Percentiles rank a stretch among this genome's conserved stretches.
phyloP scores from a whole-genome alignment of 2,888 invertebrate species.

The Ypsolopha scabrella region DNA sequence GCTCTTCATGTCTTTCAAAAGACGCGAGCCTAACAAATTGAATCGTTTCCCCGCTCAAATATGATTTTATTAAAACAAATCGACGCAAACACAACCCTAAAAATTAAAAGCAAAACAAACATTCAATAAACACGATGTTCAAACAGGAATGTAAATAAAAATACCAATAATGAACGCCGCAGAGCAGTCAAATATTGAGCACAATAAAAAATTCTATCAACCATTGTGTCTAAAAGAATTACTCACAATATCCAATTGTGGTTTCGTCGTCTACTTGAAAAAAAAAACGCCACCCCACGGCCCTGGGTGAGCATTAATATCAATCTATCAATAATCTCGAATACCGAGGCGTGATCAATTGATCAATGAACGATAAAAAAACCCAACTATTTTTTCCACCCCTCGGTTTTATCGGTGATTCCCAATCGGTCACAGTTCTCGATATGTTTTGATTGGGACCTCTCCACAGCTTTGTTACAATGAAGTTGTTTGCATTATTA shows the following conservation, averaged over 20 bases:
- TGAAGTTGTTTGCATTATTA: slow-evolving; percentile 6
- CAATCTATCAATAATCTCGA: slow-evolving; percentile 65
- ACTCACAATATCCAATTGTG: slow-evolving; percentile 58
- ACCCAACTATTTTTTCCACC: slow-evolving; percentile 36
- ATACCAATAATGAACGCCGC: slow-evolving; percentile 30
- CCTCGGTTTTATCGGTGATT: slow-evolving; percentile 41
- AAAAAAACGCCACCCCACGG: slow-evolving; percentile 53
- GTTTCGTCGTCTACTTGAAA: slow-evolving; percentile 45
- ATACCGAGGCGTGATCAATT: slow-evolving; percentile 61
- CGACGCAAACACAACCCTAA: slow-evolving; percentile 4
- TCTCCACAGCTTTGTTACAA: slow-evolving; percentile 13
- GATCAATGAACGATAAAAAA: slow-evolving; percentile 54
- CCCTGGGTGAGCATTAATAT: slow-evolving; percentile 43
- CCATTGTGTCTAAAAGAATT: slow-evolving; percentile 44
- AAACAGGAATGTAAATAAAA: slow-evolving; percentile 24
- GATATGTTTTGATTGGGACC: slow-evolving; percentile 41
- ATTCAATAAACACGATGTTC: slow-evolving; percentile 20
- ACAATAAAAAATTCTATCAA: slow-evolving; percentile 19
- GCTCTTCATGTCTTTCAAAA: neutral
- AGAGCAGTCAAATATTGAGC: slow-evolving; percentile 5
- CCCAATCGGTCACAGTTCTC: slow-evolving; percentile 30
- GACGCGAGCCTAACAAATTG: too few relatives aligned
- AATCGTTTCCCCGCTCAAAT: too few relatives aligned
- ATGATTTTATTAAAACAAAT: slow-evolving; percentile 7
- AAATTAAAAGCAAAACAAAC: slow-evolving; percentile 19